Conservation (phyloP, 2,113 vertebrate genomes). For the Lophura nycthemera region DNA sequence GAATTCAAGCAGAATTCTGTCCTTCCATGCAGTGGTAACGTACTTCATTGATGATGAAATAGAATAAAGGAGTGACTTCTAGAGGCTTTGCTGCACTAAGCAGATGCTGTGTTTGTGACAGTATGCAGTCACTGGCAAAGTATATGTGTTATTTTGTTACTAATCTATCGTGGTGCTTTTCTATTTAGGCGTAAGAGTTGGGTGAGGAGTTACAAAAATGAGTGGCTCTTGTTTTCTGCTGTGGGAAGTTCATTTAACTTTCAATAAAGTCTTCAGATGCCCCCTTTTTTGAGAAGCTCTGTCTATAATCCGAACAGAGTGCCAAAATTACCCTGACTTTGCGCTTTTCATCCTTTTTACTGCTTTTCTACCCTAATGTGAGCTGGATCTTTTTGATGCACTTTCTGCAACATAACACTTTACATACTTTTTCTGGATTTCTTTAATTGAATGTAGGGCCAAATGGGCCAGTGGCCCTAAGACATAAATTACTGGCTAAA, state of each 20-base stretch:
- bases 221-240: neutral
- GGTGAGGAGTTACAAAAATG: neutral
- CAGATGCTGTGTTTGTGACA: neutral
- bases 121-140: neutral
- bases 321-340: neutral
- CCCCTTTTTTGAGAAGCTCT: neutral
- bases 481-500: neutral
- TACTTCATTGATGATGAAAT: neutral
- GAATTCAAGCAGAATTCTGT: neutral
- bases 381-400: neutral
- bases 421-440: neutral
- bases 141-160: neutral
- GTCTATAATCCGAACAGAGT: neutral
- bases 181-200: neutral
- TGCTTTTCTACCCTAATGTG: neutral
- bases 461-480: neutral
- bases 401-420: neutral
- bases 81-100: neutral
- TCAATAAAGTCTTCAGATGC: neutral
- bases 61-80: neutral
- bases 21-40: neutral
- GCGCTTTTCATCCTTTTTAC: neutral
- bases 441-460: neutral
- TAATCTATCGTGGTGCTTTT: neutral
- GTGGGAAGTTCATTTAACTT: neutral